phyloP scores from a whole-genome alignment of 2,888 invertebrate species.

The Acrobasis consociella region DNA sequence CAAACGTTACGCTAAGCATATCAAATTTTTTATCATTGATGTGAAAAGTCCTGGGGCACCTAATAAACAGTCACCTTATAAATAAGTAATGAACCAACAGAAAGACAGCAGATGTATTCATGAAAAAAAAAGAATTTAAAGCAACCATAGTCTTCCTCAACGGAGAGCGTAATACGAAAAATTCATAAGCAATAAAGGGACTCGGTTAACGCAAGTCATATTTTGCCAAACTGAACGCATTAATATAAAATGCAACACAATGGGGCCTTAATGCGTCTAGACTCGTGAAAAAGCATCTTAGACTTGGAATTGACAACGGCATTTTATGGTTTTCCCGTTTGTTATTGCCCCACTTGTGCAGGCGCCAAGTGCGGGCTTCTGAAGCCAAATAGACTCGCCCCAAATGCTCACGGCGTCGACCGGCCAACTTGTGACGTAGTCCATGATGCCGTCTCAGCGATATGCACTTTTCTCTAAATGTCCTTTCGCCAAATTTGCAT shows the following conservation, averaged over 20 bases:
- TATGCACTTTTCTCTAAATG: not conserved
- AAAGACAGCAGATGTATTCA: constrained; percentile 11
- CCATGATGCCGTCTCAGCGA: constrained; percentile 26
- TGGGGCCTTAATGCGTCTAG: constrained; percentile 55
- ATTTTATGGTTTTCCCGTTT: constrained; percentile 55
- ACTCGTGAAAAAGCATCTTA: constrained; percentile 51
- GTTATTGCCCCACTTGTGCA: constrained; percentile 67
- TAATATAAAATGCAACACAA: constrained; percentile 34
- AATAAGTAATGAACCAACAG: not conserved
- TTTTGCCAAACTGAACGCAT: constrained; percentile 22
- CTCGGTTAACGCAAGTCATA: constrained; percentile 19
- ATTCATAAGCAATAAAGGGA: constrained; percentile 25
- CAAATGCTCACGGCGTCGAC: constrained; percentile 30
- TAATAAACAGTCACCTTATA: not conserved
- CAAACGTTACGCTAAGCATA: no score
- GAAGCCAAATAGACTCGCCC: constrained; percentile 50
- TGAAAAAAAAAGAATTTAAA: constrained; percentile 15
- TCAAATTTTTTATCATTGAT: no score
- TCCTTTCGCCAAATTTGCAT: no score
- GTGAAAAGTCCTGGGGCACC: not conserved
- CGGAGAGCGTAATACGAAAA: constrained; percentile 1
- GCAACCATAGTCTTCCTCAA: constrained; percentile 5
- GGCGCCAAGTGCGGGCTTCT: constrained; percentile 54
- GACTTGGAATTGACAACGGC: constrained; percentile 57
- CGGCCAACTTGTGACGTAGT: constrained; percentile 28